These are phyloP conservation scores for Plutomurus gul DNA, from an alignment of 1,140 invertebrate species.

Conservation along the genomic window DNA sequence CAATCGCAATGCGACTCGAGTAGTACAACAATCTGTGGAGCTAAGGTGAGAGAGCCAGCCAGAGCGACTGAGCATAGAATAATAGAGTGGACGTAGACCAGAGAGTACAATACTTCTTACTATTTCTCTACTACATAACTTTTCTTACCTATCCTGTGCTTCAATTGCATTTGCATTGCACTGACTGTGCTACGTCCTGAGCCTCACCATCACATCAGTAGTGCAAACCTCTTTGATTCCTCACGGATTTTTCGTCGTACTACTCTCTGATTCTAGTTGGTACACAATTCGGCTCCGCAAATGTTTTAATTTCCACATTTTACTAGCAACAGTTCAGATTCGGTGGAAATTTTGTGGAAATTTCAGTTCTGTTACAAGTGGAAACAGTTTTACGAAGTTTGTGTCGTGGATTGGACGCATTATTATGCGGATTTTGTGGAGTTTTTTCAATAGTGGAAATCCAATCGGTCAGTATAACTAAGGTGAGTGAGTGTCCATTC, in stretches of 20 bases:
- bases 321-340: background rate
- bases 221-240: background rate
- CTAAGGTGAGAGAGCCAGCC: conserved; percentile 10
- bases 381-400: background rate
- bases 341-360: background rate
- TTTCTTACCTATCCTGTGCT: background rate
- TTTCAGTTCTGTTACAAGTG: background rate
- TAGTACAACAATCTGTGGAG: background rate
- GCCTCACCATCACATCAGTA: conserved; percentile 10
- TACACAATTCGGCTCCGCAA: conserved; percentile 2
- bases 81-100: no score
- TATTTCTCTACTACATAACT: background rate
- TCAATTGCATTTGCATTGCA: background rate
- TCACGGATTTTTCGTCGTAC: background rate
- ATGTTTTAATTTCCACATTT: background rate
- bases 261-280: no score
- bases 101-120: background rate
- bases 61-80: no score
- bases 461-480: background rate
- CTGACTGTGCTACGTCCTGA: conserved; percentile 21
- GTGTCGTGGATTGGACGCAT: conserved; percentile 1
- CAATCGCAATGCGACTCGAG: background rate
- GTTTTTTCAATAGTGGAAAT: background rate
- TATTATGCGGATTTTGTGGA: conserved; percentile 23
- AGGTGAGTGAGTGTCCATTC: conserved; percentile 36